phyloP scores from a whole-genome alignment of 2,113 vertebrate species.

The Nesogale talazaci region DNA sequence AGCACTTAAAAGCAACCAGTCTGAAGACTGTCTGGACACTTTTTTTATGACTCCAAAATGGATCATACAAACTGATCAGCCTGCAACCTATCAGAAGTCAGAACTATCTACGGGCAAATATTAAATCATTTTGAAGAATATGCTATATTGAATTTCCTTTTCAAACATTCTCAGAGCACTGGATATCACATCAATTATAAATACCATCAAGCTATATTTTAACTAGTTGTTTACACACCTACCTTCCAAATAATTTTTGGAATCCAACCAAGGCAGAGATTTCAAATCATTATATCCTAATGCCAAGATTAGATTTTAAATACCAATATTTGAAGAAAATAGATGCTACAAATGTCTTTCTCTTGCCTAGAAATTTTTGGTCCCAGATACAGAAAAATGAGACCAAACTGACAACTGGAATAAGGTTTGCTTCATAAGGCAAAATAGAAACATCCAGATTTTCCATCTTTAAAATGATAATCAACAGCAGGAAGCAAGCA shows the following conservation, averaged over 20 bases:
- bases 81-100: not conserved
- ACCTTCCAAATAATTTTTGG: not conserved
- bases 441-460: conserved; percentile 64
- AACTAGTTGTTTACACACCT: not conserved
- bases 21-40: not conserved
- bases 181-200: not conserved
- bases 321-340: conserved; percentile 3
- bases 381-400: conserved; percentile 44
- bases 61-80: not conserved
- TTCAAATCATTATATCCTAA: not conserved
- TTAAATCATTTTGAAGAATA: not conserved
- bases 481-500: conserved; percentile 74
- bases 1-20: not conserved
- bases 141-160: not conserved
- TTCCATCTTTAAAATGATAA: conserved; percentile 73
- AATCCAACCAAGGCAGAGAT: not conserved
- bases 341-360: not conserved
- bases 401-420: conserved; percentile 63
- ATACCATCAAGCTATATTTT: not conserved
- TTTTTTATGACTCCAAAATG: not conserved
- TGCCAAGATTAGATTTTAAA: conserved; percentile 6
- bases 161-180: not conserved
- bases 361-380: not conserved
- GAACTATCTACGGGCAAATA: not conserved
- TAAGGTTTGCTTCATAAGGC: conserved; percentile 60